Conservation (phyloP, 2,797 vertebrate genomes). For the Acanthurus lineatus region DNA sequence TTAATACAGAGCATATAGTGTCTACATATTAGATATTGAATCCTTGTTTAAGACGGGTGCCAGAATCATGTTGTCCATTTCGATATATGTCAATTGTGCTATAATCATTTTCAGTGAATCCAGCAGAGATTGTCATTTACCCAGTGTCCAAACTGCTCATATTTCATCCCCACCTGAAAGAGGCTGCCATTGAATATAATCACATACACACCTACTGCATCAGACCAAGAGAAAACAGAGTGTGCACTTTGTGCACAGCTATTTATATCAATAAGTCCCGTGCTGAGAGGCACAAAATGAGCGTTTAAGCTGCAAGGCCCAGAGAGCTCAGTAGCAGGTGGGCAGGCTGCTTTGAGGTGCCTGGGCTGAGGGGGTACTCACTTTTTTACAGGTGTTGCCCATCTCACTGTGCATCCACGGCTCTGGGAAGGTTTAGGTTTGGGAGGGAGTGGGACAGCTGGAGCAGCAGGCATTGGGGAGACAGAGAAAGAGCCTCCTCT, state of each 20-base stretch:
- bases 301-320: constrained; percentile 89
- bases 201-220: constrained; percentile 84
- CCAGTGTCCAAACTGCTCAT: constrained; percentile 86
- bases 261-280: constrained; percentile 92
- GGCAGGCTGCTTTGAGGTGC: constrained; percentile 83
- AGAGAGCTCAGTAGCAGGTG: constrained; percentile 87
- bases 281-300: constrained; percentile 92
- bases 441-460: constrained; percentile 81
- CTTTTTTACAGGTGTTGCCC: constrained; percentile 88
- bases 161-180: constrained; percentile 88
- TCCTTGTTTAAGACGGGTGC: constrained; percentile 78
- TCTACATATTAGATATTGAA: constrained; percentile 83
- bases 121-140: constrained; percentile 88
- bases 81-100: constrained; percentile 78
- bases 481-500: constrained; percentile 81
- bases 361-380: constrained; percentile 78
- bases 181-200: constrained; percentile 85
- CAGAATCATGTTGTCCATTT: constrained; percentile 80
- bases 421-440: constrained; percentile 75
- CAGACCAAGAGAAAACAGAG: constrained; percentile 88
- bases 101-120: constrained; percentile 85
- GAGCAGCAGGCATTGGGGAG: constrained; percentile 81
- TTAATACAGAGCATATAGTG: constrained; percentile 72
- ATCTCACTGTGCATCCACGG: constrained; percentile 72
- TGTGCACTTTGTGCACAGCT: constrained; percentile 90